phyloP scores from a whole-genome alignment of 2,797 vertebrate genomes.

The Xiphophorus birchmanni region DNA sequence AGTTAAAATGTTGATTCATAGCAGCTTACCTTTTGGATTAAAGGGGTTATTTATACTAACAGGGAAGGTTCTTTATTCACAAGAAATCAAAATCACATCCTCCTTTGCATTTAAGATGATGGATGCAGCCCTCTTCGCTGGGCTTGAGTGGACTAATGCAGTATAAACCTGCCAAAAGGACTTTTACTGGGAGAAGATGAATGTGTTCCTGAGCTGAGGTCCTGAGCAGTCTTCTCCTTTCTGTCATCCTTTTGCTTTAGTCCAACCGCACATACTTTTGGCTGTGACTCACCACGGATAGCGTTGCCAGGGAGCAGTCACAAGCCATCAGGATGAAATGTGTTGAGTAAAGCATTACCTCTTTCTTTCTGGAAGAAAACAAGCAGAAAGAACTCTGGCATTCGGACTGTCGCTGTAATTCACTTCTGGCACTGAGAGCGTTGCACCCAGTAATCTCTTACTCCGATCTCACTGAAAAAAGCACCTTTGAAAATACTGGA shows the following conservation, averaged over 20 bases:
- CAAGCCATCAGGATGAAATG: constrained; percentile 63
- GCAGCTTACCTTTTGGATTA: background rate
- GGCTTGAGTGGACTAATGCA: constrained; percentile 58
- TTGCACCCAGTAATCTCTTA: constrained; percentile 70
- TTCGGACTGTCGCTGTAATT: constrained; percentile 65
- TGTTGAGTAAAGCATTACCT: constrained; percentile 69
- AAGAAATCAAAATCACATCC: constrained; percentile 54
- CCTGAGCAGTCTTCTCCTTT: constrained; percentile 46
- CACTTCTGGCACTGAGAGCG: constrained; percentile 73
- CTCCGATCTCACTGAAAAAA: constrained; percentile 66
- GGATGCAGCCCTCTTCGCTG: constrained; percentile 40
- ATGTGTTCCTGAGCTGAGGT: constrained; percentile 50
- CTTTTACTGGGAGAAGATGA: constrained; percentile 74
- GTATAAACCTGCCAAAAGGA: constrained; percentile 70
- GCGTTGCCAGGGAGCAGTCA: constrained; percentile 68
- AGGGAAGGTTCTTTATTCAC: constrained; percentile 40
- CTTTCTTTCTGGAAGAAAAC: constrained; percentile 60
- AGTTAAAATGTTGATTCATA: constrained; percentile 3
- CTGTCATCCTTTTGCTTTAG: constrained; percentile 49
- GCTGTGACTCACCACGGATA: constrained; percentile 63
- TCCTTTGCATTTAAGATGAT: constrained; percentile 51
- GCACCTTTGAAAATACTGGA: constrained; percentile 37
- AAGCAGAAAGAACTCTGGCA: constrained; percentile 67
- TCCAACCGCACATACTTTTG: constrained; percentile 58
- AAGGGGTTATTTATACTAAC: constrained; percentile 36